Base-by-base conservation (phyloP, 2,888 invertebrate species). In the Papilio elwesi region DNA sequence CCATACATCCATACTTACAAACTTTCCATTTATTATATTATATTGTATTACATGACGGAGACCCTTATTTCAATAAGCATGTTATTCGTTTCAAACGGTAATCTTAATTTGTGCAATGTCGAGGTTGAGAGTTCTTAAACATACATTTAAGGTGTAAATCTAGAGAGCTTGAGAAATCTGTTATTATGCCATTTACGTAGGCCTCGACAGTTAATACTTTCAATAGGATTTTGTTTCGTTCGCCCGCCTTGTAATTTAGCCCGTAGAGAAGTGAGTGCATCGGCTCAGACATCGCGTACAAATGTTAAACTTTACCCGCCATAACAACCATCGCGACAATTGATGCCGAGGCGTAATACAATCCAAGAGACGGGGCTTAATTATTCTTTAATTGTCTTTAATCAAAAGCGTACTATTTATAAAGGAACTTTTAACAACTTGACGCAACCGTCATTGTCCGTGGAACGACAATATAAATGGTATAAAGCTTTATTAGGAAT, bases 381-480 rank as follows among this genome's bases (percentile, higher is more conserved):
- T 92, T 91, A 88, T 85, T 86, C 86, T 85, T 92, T 92, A 93
- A 93, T 92, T 93, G 92, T 82, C 86, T 90, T 83, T 93, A 93
- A 93, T 93, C 91, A 91, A 92, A 91, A 89, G 91, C 89, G 91
- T 92, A 90, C 91, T 91, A 92, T 90, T 91, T 93, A 91, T 91
- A 92, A 91, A 91, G 90, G 87, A 90, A 90, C 87, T 87, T 88
- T 89, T 88, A 90, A 91, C 84, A 87, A 90, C 85, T 85, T 85
- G 81, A 77, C 82, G 78, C 77, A 79, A 81, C 81, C 71, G 69
- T 76, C 77, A 68, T 70, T 75, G 74, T 64, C 49, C 43, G 53
- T 67, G 53, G 47, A 53, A 52, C 12, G 10, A n/a, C 16, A n/a
- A 59, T 47, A 51, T 36, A 65, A 48, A 65, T n/a, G 65, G n/a